These are phyloP conservation scores for Achatina immaculata DNA, from an alignment of 1,140 invertebrate species.

Conservation along the genomic window DNA sequence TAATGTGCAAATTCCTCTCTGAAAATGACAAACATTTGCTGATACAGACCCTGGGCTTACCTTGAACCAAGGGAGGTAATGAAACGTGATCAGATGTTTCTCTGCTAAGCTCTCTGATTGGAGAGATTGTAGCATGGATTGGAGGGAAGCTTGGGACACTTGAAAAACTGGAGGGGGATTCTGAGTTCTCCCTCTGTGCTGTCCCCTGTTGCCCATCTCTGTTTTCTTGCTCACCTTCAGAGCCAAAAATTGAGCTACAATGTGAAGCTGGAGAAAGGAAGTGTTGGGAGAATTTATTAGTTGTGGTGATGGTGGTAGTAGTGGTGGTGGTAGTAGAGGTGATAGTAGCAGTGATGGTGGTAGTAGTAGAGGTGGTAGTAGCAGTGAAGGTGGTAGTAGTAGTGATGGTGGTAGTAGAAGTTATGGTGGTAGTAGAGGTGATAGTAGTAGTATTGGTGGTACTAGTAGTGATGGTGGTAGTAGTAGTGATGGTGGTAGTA, in stretches of 20 bases:
- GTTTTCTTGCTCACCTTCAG: slow-evolving; percentile 48
- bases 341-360: no score
- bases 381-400: no score
- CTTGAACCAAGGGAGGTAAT: slow-evolving; percentile 51
- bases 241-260: slow-evolving; percentile 28
- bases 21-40: no score
- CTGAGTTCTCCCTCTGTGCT: slow-evolving; percentile 36
- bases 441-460: no score
- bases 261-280: neutral
- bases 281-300: slow-evolving; percentile 25
- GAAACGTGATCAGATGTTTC: slow-evolving; percentile 55
- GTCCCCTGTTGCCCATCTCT: slow-evolving; percentile 50
- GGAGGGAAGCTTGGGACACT: slow-evolving; percentile 49
- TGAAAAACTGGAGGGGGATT: slow-evolving; percentile 25
- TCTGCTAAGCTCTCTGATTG: slow-evolving; percentile 61
- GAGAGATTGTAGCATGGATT: slow-evolving; percentile 48
- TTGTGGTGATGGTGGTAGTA: neutral
- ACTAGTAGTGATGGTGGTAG: no score
- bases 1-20: no score
- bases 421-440: no score
- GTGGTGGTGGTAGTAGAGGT: neutral
- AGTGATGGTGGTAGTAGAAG: no score
- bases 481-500: no score
- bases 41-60: no score
- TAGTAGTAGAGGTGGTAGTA: no score